A percentile compares a stretch with the other conserved stretches of the same genome.
Evolutionary conservation across 2,113 vertebrate genomes (phyloP).

Genomic region (Lates calcarifer): DNA sequence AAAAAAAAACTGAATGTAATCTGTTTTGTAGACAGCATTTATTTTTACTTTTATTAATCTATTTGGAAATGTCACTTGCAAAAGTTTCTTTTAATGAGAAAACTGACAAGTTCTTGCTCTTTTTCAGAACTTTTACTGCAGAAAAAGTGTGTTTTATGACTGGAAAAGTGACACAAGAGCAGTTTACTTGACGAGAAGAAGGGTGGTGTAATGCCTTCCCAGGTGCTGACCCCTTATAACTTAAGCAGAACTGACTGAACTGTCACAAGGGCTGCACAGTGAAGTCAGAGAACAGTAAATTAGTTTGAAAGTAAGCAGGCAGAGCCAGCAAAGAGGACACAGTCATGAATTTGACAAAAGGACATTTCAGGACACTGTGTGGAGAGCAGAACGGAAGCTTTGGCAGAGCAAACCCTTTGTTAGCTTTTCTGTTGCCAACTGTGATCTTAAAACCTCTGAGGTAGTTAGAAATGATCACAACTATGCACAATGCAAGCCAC

Average conservation of each 20-base stretch:
- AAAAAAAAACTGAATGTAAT: neutral
- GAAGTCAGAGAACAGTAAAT: conserved; percentile 24
- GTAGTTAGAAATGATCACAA: conserved; percentile 38
- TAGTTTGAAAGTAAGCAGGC: neutral
- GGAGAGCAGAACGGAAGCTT: conserved; percentile 18
- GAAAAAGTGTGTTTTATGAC: neutral
- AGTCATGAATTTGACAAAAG: conserved; percentile 31
- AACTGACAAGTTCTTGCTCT: neutral
- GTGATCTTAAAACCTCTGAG: conserved; percentile 43
- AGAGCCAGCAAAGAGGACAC: neutral
- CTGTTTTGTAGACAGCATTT: neutral
- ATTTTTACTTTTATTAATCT: neutral
- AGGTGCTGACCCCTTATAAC: conserved; percentile 22
- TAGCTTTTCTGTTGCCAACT: conserved; percentile 26
- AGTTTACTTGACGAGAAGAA: conserved; percentile 34
- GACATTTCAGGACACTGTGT: conserved; percentile 36
- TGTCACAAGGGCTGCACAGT: conserved; percentile 6
- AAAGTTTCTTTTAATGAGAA: neutral
- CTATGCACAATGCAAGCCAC: conserved; percentile 40
- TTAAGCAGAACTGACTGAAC: conserved; percentile 4
- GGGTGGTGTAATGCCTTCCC: conserved; percentile 11
- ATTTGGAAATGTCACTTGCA: neutral
- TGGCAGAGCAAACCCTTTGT: conserved; percentile 41
- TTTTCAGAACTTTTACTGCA: neutral
- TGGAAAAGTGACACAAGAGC: neutral